Conservation (phyloP, 1,140 invertebrate species). For the Latrodectus geometricus region DNA sequence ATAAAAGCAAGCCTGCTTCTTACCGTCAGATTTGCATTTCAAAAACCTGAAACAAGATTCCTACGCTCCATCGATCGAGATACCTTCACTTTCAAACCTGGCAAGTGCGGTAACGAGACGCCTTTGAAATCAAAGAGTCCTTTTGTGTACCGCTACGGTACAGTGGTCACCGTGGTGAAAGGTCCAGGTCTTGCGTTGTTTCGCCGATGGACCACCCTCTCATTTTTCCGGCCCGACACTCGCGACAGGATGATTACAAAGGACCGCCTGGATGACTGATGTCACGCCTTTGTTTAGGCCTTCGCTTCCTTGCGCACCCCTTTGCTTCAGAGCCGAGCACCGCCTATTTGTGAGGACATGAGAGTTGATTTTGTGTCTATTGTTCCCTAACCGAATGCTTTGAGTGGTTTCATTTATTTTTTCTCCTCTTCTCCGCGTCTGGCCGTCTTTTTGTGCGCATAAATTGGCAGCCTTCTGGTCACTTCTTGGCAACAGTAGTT, state of each 20-base stretch:
- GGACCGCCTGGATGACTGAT: slow-evolving; percentile 33
- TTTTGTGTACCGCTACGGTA: slow-evolving; percentile 50
- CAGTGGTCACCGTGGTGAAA: slow-evolving; percentile 15
- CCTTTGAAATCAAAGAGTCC: slow-evolving; percentile 3
- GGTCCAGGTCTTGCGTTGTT: neutral
- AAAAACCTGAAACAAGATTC: neutral
- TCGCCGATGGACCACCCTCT: slow-evolving; percentile 14
- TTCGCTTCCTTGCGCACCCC: slow-evolving; percentile 14
- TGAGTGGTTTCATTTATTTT: neutral
- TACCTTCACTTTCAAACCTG: neutral
- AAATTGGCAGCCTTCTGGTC: too few relatives aligned
- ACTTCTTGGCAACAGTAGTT: too few relatives aligned
- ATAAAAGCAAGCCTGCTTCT: too few relatives aligned
- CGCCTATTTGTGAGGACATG: slow-evolving; percentile 19
- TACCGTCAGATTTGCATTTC: too few relatives aligned
- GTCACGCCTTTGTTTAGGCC: slow-evolving; percentile 44
- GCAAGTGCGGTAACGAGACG: neutral
- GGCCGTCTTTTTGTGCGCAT: too few relatives aligned
- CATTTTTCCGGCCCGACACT: slow-evolving; percentile 47
- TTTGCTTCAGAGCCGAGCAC: neutral
- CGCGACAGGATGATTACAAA: slow-evolving; percentile 48
- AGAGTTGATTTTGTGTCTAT: slow-evolving; percentile 2
- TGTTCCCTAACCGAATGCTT: neutral
- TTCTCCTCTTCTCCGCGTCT: neutral
- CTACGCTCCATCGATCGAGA: neutral